A percentile compares a stretch with the other conserved stretches of the same genome.
phyloP scores from a whole-genome alignment of 2,797 vertebrate species.

The Protosalanx chinensis region DNA sequence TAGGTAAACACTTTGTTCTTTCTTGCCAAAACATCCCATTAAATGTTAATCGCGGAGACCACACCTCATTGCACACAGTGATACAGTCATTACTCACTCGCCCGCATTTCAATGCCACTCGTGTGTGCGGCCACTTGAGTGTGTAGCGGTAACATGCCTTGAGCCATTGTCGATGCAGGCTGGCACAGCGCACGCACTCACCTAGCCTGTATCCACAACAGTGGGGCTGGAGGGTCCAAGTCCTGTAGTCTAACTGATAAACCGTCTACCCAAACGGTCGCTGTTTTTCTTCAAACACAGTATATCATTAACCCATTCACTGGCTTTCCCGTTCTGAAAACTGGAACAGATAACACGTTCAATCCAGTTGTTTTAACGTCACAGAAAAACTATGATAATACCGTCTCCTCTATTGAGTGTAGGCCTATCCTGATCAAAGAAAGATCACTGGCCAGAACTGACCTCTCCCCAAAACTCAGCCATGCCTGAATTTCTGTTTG shows the following conservation, averaged over 20 bases:
- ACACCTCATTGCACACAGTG: conserved; percentile 47
- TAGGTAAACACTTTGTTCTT: conserved; percentile 42
- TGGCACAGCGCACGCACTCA: background rate
- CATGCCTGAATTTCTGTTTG: background rate
- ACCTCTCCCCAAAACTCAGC: background rate
- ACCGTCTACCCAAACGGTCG: background rate
- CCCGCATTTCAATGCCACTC: conserved; percentile 24
- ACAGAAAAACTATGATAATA: background rate
- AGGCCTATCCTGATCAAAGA: background rate
- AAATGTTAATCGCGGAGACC: conserved; percentile 48
- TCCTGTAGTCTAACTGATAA: conserved; percentile 58
- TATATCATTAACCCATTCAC: conserved; percentile 66
- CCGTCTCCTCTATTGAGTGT: background rate
- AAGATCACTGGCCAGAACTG: too few relatives aligned
- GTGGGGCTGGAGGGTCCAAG: conserved; percentile 40
- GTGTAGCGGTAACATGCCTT: conserved; percentile 29
- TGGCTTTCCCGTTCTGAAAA: conserved; percentile 28
- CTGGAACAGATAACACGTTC: conserved; percentile 1
- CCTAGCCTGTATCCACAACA: conserved; percentile 41
- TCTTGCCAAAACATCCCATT: conserved; percentile 47
- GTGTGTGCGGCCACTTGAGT: conserved; percentile 17
- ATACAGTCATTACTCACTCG: conserved; percentile 33
- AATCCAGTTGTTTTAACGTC: conserved; percentile 19
- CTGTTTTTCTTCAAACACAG: conserved; percentile 37
- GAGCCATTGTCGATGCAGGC: conserved; percentile 14